A percentile compares a stretch with the other conserved stretches of the same genome.
phyloP scores from a whole-genome alignment of 2,113 vertebrate genomes.

The Baryphthengus martii region DNA sequence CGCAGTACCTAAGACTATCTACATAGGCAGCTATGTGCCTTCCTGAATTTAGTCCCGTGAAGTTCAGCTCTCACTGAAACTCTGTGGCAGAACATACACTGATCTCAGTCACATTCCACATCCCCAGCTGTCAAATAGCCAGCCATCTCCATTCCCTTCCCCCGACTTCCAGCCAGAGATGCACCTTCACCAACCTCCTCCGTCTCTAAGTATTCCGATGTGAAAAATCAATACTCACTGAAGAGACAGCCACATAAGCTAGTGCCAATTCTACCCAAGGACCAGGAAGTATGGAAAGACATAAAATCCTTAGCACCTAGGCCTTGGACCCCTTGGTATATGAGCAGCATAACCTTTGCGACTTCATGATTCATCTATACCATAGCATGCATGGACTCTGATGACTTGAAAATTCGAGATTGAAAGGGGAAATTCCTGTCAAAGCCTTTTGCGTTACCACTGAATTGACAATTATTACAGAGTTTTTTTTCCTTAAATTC shows the following conservation, averaged over 20 bases:
- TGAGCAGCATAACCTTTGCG: not conserved
- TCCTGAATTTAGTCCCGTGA: not conserved
- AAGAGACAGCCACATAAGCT: not conserved
- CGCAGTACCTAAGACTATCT: not conserved
- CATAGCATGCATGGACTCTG: not conserved
- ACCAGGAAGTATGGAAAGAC: not conserved
- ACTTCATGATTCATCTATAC: not conserved
- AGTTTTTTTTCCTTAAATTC: not conserved
- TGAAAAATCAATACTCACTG: not conserved
- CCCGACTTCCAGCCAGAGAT: not conserved
- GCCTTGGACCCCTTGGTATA: not conserved
- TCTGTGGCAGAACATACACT: not conserved
- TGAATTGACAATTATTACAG: not conserved
- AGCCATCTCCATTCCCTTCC: not conserved
- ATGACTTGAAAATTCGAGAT: not conserved
- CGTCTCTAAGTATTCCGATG: not conserved
- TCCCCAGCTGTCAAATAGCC: not conserved
- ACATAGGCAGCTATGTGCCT: not conserved
- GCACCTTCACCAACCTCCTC: not conserved
- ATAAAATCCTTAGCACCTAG: not conserved
- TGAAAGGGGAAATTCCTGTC: not conserved
- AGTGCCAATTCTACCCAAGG: not conserved
- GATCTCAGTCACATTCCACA: not conserved
- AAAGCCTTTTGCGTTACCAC: not conserved
- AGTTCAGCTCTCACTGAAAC: not conserved